Evolutionary conservation across 1,140 invertebrate species (phyloP), one percentile per base, ranked within the genome.

Genomic region (Hycleus cichorii): DNA sequence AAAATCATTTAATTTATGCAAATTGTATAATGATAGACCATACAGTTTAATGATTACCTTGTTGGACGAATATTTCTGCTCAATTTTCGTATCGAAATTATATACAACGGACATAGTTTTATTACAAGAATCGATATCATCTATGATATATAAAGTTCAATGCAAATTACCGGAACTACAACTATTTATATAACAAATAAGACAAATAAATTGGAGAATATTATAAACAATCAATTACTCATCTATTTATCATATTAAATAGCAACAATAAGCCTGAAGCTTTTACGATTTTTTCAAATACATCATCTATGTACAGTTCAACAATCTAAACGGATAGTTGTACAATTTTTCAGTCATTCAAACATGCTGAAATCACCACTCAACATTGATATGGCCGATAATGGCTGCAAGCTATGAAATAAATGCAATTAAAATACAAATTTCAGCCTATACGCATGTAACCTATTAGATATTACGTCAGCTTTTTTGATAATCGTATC

Each of bases 221-320:
- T 5, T 5, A 32, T 32, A 32, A 49, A 53, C 46, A 57, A 54
- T 63, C 62, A 63, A 63, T 63, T 63, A 63, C 57, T 63, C 49
- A 52, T 46, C 53, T 63, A 63, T 60, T 63, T 63, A 63, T 63
- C 58, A 60, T 60, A 60, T 49, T 57, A 52, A 60, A 57, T 48
- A 45, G 58, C 49, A 53, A 51, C 32, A 32, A 52, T 47, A 43
- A 32, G 54, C 62, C 55, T 7, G 27, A 39, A 44, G 62, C 26
- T 44, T 24, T 57, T 32, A 5, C 27, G 53, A 63, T 56, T 39
- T 60, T 32, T 32, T 32, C 57, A 63, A 63, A 63, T 63, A 54
- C 62, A 63, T 63, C 57, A 63, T 63, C 60, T 58, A 63, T 63
- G 24, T 42, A 25, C 44, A 40, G 18, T 18, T 18, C 18, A 18